phyloP scores from a whole-genome alignment of 2,888 invertebrate genomes.

The Orthosia gracilis region DNA sequence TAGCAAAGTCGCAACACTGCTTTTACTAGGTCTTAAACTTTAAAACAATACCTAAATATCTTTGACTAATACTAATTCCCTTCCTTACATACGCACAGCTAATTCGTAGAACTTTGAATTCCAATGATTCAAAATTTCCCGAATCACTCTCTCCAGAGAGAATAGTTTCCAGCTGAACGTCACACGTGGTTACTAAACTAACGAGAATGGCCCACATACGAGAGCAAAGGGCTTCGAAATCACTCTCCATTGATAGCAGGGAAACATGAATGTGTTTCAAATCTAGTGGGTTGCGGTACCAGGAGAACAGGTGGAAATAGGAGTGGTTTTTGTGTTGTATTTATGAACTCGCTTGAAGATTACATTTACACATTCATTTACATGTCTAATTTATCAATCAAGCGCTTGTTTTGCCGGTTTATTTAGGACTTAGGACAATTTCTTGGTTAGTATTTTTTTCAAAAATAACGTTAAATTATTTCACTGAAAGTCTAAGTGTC shows the following conservation, averaged over 20 bases:
- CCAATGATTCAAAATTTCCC: background rate
- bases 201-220: background rate
- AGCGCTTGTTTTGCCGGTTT: too few relatives aligned
- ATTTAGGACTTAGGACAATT: too few relatives aligned
- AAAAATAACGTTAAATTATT: too few relatives aligned
- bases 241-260: background rate
- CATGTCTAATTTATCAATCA: too few relatives aligned
- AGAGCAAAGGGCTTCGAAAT: slow-evolving; percentile 2
- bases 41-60: background rate
- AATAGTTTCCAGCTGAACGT: slow-evolving; percentile 14
- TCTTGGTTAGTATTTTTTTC: too few relatives aligned
- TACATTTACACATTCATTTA: too few relatives aligned
- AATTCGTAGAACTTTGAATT: background rate
- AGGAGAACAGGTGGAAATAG: background rate
- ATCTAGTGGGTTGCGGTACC: background rate
- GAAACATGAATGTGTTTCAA: background rate
- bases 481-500: too few relatives aligned
- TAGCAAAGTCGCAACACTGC: too few relatives aligned
- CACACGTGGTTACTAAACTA: slow-evolving; percentile 22
- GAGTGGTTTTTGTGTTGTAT: background rate
- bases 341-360: too few relatives aligned
- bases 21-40: background rate
- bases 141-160: background rate
- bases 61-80: background rate
- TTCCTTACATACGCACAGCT: background rate